Percentiles rank a stretch among this genome's conserved stretches.
These are phyloP conservation scores for Takifugu flavidus DNA, from an alignment of 2,113 vertebrate species.

Conservation along the genomic window DNA sequence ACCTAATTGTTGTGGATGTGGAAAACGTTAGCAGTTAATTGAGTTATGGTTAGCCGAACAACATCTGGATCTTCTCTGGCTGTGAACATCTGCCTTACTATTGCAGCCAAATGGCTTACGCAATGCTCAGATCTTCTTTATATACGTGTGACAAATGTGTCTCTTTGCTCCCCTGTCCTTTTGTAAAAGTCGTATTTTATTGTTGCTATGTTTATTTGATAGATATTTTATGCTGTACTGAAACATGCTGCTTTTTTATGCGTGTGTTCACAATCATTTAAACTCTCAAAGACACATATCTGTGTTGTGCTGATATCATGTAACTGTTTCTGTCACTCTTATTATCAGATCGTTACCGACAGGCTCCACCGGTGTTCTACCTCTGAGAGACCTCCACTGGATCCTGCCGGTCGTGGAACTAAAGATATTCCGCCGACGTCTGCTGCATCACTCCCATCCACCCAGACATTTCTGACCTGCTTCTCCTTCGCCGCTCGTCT, in stretches of 20 bases:
- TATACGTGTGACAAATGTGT: too few species aligned
- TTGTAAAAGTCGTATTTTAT: too few species aligned
- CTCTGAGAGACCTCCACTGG: neutral
- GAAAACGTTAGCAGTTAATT: too few species aligned
- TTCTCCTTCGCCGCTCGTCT: neutral
- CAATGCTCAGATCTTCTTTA: neutral
- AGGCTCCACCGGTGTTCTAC: constrained; percentile 3
- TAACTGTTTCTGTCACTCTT: neutral
- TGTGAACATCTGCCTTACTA: neutral
- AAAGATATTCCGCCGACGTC: neutral
- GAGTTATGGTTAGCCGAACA: neutral
- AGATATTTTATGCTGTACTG: neutral
- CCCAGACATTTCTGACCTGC: constrained; percentile 3
- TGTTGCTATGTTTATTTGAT: too few species aligned
- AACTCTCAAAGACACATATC: neutral
- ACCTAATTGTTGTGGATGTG: too few species aligned
- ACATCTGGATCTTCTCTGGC: neutral
- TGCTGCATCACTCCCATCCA: neutral
- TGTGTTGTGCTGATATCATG: neutral
- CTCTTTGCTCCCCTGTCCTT: too few species aligned
- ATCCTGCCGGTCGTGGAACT: neutral
- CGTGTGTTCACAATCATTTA: neutral
- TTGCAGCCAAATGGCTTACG: neutral
- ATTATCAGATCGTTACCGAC: constrained; percentile 1
- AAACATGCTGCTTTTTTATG: neutral